Conservation (phyloP, 2,113 vertebrate species). For the Meleagris gallopavo region DNA sequence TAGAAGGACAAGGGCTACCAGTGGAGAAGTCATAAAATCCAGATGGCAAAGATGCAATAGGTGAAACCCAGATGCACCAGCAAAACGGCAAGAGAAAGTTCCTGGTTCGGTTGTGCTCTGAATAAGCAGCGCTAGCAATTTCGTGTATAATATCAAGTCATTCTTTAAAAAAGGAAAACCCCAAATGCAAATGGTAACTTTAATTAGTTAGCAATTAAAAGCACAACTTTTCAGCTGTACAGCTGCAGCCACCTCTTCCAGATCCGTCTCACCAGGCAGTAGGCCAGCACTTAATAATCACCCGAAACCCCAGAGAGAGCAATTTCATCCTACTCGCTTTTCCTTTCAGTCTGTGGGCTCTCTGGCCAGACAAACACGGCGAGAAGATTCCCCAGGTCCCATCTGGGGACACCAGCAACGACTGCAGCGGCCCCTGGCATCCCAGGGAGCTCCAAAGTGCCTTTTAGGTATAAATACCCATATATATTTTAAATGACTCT, state of each 20-base stretch:
- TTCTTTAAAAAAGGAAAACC: slow-evolving; percentile 10
- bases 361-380: not conserved
- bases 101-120: not conserved
- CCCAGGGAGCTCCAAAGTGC: not conserved
- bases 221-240: not conserved
- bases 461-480: not conserved
- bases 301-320: not conserved
- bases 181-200: slow-evolving; percentile 25
- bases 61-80: slow-evolving; percentile 26
- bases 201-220: slow-evolving; percentile 45
- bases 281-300: slow-evolving; percentile 31
- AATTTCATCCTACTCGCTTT: not conserved
- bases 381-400: not conserved
- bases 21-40: slow-evolving; percentile 2
- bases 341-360: not conserved
- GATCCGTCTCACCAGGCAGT: slow-evolving; percentile 5
- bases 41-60: slow-evolving; percentile 5
- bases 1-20: slow-evolving; percentile 21
- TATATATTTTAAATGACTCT: not conserved
- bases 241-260: slow-evolving; percentile 18
- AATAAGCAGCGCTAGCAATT: not conserved
- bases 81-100: not conserved
- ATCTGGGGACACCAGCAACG: not conserved
- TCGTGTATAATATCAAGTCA: not conserved
- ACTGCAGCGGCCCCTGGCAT: not conserved